Conservation (phyloP, 2,888 invertebrate genomes). For the Cheiracanthium punctorium region DNA sequence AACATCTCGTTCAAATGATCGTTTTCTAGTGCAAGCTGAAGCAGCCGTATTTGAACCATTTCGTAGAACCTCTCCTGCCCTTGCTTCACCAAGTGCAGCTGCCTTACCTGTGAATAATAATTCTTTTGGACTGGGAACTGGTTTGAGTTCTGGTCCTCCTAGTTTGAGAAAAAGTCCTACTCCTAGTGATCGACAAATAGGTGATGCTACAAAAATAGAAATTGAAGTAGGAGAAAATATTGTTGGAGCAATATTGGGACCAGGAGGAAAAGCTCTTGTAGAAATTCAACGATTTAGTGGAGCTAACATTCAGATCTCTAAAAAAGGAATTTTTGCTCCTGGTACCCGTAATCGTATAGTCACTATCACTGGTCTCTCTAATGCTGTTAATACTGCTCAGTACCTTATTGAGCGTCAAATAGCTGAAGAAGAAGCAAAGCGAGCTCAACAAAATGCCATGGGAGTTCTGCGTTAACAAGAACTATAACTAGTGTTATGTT, state of each 20-base stretch:
- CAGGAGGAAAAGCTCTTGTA: conserved; percentile 95
- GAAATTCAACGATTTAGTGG: conserved; percentile 98
- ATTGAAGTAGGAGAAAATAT: conserved; percentile 93
- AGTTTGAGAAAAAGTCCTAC: conserved; percentile 74
- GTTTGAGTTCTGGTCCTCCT: conserved; percentile 74
- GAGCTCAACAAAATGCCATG: conserved; percentile 85
- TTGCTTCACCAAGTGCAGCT: conserved; percentile 76
- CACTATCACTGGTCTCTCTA: conserved; percentile 92
- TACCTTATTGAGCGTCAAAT: conserved; percentile 97
- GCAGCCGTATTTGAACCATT: conserved; percentile 72
- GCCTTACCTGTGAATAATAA: conserved; percentile 80
- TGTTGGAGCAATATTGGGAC: conserved; percentile 97
- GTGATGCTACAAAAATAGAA: conserved; percentile 81
- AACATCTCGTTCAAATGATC: conserved; percentile 69
- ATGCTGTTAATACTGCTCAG: conserved; percentile 92
- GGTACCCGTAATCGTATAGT: conserved; percentile 98
- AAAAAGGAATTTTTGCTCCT: conserved; percentile 97
- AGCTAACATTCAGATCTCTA: conserved; percentile 98
- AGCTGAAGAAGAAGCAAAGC: conserved; percentile 95
- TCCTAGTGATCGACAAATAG: conserved; percentile 72
- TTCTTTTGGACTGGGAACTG: conserved; percentile 89
- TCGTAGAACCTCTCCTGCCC: conserved; percentile 73
- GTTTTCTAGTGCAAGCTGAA: conserved; percentile 70
- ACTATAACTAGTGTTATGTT: conserved; percentile 40
- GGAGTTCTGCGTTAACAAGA: conserved; percentile 66